phyloP scores from a whole-genome alignment of 1,140 invertebrate genomes.

The Caenorhabditis remanei region DNA sequence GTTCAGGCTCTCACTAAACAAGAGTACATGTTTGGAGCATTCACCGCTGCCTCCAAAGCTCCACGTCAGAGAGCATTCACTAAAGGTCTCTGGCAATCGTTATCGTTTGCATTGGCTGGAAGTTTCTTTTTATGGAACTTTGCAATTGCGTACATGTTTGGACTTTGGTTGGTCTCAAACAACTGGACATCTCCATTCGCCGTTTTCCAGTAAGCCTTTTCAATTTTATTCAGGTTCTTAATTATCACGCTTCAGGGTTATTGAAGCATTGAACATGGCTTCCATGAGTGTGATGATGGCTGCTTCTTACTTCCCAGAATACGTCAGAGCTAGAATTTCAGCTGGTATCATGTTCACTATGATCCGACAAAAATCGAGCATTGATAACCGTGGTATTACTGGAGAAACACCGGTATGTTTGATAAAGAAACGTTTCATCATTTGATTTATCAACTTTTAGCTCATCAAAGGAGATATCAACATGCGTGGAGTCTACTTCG shows the following conservation, averaged over 20 bases:
- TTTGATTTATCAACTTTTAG: conserved; percentile 39
- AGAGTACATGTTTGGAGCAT: conserved; percentile 63
- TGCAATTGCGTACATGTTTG: conserved; percentile 72
- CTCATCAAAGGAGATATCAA: conserved; percentile 75
- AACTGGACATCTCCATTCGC: conserved; percentile 71
- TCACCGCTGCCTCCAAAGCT: conserved; percentile 61
- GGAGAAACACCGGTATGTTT: conserved; percentile 16
- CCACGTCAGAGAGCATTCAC: conserved; percentile 69
- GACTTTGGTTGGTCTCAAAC: conserved; percentile 66
- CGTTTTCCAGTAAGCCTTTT: conserved; percentile 71
- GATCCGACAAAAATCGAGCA: conserved; percentile 75
- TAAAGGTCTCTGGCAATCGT: conserved; percentile 71
- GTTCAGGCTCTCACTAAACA: conserved; percentile 72
- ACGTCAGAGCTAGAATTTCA: conserved; percentile 78
- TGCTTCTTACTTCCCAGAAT: conserved; percentile 79
- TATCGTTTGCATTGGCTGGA: conserved; percentile 68
- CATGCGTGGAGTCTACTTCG: conserved; percentile 78
- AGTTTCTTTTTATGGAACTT: conserved; percentile 73
- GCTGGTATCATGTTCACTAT: conserved; percentile 78
- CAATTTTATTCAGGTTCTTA: not conserved
- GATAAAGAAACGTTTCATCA: not conserved
- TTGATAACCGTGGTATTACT: conserved; percentile 73
- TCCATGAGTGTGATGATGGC: conserved; percentile 77
- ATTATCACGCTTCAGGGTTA: conserved; percentile 66
- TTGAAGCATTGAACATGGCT: conserved; percentile 77